Evolutionary conservation across 2,888 invertebrate species (phyloP).

Genomic region (Dione juno): DNA sequence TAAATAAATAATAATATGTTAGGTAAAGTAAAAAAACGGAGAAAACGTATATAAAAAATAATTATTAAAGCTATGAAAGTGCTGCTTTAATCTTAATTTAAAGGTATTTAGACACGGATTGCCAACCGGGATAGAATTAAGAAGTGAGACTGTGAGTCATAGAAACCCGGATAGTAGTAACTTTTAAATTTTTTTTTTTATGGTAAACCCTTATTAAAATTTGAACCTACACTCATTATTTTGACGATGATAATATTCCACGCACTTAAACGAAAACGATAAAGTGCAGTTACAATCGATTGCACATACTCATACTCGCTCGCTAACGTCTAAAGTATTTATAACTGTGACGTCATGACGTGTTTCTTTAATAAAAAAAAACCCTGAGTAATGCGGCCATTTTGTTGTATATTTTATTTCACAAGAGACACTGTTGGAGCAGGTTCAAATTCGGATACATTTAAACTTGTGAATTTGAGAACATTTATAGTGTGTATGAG

Average conservation of each 20-base stretch:
- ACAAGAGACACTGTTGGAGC: background rate
- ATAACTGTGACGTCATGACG: background rate
- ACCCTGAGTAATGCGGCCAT: background rate
- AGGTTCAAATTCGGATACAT: background rate
- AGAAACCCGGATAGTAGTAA: too few species aligned
- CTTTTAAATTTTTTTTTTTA: too few species aligned
- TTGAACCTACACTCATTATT: background rate
- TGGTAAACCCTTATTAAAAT: background rate
- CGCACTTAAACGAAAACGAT: slow-evolving; percentile 24
- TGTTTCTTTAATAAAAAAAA: background rate
- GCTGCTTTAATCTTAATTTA: too few species aligned
- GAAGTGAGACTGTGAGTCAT: too few species aligned
- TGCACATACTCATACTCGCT: slow-evolving; percentile 8
- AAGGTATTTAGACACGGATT: too few species aligned
- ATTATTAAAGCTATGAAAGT: too few species aligned
- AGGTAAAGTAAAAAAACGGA: too few species aligned
- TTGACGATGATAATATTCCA: slow-evolving; percentile 4
- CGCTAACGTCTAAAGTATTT: slow-evolving; percentile 1
- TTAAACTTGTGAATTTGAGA: background rate
- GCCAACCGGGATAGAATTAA: too few species aligned
- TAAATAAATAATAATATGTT: too few species aligned
- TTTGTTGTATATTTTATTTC: background rate
- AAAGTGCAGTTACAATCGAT: slow-evolving; percentile 13
- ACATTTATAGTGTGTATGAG: too few species aligned
- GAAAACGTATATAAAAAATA: too few species aligned